Percentiles rank a stretch among this genome's conserved stretches.
phyloP scores from a whole-genome alignment of 1,140 invertebrate species.

The Reticulitermes speratus region DNA sequence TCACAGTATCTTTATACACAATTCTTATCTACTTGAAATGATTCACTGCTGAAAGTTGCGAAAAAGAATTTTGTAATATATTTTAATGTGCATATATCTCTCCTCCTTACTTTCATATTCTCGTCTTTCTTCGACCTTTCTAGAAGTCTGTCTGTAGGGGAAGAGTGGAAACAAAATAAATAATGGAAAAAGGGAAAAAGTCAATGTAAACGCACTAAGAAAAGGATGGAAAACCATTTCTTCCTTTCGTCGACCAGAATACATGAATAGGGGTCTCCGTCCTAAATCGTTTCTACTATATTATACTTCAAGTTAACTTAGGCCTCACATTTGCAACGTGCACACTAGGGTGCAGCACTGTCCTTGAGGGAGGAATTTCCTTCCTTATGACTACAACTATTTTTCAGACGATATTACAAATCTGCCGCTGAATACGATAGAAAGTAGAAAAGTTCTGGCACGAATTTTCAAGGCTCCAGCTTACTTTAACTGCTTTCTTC shows the following conservation, averaged over 20 bases:
- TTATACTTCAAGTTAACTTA: not conserved
- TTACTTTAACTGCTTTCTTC: too few species aligned
- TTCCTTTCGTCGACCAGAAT: constrained; percentile 4
- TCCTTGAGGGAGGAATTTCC: not conserved
- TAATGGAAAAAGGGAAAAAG: constrained; percentile 13
- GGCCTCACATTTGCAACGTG: not conserved
- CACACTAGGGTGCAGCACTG: not conserved
- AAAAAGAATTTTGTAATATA: not conserved
- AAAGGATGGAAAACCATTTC: not conserved
- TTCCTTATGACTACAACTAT: too few species aligned
- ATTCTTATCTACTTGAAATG: not conserved
- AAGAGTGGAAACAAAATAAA: not conserved
- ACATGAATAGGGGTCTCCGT: not conserved
- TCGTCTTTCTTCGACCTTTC: not conserved
- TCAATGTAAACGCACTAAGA: not conserved
- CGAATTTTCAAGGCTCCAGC: too few species aligned
- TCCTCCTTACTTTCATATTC: not conserved
- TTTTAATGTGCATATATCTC: not conserved
- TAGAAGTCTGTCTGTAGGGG: not conserved
- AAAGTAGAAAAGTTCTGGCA: too few species aligned
- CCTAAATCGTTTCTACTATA: not conserved
- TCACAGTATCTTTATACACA: too few species aligned
- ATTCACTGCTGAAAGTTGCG: not conserved
- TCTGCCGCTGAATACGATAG: too few species aligned
- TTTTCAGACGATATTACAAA: too few species aligned